Evolutionary conservation across 1,140 invertebrate genomes (phyloP).

Genomic region (Bemisia tabaci): DNA sequence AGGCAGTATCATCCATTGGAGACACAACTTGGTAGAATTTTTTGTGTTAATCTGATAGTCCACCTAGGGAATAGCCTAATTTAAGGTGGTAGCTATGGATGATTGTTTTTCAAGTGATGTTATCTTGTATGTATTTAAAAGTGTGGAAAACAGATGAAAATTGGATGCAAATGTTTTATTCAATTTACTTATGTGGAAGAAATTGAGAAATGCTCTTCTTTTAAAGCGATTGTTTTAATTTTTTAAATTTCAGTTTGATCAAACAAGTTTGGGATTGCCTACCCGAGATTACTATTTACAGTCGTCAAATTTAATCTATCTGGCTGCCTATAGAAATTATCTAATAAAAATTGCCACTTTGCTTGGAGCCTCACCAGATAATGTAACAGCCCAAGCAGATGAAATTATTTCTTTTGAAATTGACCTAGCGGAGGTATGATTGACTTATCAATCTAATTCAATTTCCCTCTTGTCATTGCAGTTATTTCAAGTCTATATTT

Average conservation of each 20-base stretch:
- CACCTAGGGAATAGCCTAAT: too few species aligned
- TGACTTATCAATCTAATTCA: not conserved
- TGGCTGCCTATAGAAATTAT: constrained; percentile 65
- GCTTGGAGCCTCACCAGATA: constrained; percentile 44
- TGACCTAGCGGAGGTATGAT: constrained; percentile 50
- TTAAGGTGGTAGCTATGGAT: too few species aligned
- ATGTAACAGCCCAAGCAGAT: constrained; percentile 46
- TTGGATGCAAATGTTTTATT: too few species aligned
- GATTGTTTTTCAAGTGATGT: too few species aligned
- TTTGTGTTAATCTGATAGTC: too few species aligned
- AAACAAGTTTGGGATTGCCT: constrained; percentile 71
- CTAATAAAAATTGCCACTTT: constrained; percentile 52
- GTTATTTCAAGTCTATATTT: not conserved
- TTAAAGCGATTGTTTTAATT: too few species aligned
- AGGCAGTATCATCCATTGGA: too few species aligned
- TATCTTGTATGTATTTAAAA: too few species aligned
- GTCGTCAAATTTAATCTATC: constrained; percentile 46
- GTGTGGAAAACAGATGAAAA: too few species aligned
- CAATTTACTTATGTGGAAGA: too few species aligned
- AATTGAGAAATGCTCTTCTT: too few species aligned
- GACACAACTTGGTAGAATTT: too few species aligned
- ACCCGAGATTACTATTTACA: constrained; percentile 74
- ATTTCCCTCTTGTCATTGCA: not conserved
- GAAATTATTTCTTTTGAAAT: constrained; percentile 74
- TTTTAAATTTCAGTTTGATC: constrained; percentile 55